Evolutionary conservation across 2,113 vertebrate genomes (phyloP).

Genomic region (Alces alces): DNA sequence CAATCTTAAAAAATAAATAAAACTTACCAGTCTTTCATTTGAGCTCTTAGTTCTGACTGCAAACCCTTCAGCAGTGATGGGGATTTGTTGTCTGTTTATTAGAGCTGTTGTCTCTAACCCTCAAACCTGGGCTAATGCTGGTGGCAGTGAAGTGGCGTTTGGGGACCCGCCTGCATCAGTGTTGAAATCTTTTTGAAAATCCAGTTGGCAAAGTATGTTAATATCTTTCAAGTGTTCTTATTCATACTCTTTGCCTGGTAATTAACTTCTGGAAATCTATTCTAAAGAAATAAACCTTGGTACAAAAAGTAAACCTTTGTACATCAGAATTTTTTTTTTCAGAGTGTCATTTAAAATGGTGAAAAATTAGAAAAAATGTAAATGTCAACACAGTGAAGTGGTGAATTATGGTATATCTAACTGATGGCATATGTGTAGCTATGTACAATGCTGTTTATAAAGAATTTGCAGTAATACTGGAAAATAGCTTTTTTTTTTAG

Average conservation of each 20-base stretch:
- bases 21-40: neutral
- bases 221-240: neutral
- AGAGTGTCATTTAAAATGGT: conserved; percentile 16
- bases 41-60: neutral
- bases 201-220: neutral
- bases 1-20: neutral
- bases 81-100: neutral
- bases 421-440: neutral
- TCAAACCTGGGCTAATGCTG: neutral
- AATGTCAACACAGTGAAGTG: neutral
- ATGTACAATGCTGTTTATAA: neutral
- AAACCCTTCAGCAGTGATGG: neutral
- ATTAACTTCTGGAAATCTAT: neutral
- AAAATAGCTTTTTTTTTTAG: neutral
- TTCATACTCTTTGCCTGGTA: neutral
- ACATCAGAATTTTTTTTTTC: neutral
- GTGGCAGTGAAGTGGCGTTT: neutral
- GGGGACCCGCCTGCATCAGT: neutral
- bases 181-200: neutral
- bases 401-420: neutral
- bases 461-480: neutral
- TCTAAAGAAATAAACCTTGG: neutral
- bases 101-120: neutral
- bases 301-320: neutral
- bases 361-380: neutral